Conservation (phyloP, 53 echinoderm and acorn worm genomes). For the Echinometra lucunter region DNA sequence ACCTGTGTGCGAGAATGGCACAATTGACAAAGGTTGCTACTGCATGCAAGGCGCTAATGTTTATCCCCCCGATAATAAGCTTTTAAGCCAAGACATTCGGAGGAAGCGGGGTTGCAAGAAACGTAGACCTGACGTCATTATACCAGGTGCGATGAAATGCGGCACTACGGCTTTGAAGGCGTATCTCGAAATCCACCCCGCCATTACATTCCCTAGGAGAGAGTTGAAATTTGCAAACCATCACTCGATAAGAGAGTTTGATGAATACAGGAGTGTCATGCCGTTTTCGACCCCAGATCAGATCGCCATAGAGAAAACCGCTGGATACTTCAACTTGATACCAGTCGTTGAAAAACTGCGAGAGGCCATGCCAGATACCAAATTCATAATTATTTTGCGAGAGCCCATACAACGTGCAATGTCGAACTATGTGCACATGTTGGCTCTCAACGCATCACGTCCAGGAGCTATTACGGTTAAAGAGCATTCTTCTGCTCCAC, state of each 20-base stretch:
- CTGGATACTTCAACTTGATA: slow-evolving; percentile 59
- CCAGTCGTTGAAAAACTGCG: not conserved
- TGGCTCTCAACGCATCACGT: not conserved
- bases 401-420: slow-evolving; percentile 65
- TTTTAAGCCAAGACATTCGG: slow-evolving; percentile 56
- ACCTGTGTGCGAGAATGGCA: not conserved
- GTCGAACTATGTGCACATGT: slow-evolving; percentile 63
- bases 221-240: slow-evolving; percentile 77
- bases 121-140: slow-evolving; percentile 81
- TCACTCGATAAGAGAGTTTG: slow-evolving; percentile 14
- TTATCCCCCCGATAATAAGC: not conserved
- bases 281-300: slow-evolving; percentile 70
- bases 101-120: slow-evolving; percentile 68
- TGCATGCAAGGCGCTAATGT: slow-evolving; percentile 23
- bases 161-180: slow-evolving; percentile 86
- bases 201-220: slow-evolving; percentile 71
- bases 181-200: slow-evolving; percentile 85
- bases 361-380: not conserved
- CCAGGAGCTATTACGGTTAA: not conserved
- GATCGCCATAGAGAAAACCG: slow-evolving; percentile 69
- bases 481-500: slow-evolving; percentile 8
- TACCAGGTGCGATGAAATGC: slow-evolving; percentile 83
- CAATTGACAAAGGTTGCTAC: slow-evolving; percentile 70
- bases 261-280: slow-evolving; percentile 61
- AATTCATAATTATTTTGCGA: slow-evolving; percentile 58